phyloP scores from a whole-genome alignment of 2,888 invertebrate species.

The Listrodromus nycthemerus region DNA sequence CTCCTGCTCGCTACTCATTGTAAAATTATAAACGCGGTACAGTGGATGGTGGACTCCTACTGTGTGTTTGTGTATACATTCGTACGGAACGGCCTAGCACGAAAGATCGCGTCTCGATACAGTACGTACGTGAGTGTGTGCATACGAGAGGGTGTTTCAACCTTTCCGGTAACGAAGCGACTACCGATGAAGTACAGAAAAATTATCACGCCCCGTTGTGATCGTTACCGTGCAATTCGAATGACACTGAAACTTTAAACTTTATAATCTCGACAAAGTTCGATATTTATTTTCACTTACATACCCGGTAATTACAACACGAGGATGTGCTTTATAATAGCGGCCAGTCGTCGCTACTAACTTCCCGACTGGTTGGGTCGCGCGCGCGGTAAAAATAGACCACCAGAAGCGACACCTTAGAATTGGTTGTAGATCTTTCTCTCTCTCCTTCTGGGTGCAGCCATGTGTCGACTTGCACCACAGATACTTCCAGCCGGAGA shows the following conservation, averaged over 20 bases:
- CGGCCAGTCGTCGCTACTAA: constrained; percentile 77
- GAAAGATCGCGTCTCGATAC: constrained; percentile 9
- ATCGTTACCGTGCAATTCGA: background rate
- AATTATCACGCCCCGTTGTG: background rate
- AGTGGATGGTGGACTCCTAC: background rate
- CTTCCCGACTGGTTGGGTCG: constrained; percentile 77
- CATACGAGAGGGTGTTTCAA: constrained; percentile 34
- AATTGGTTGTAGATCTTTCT: constrained; percentile 65
- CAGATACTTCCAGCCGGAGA: constrained; percentile 36
- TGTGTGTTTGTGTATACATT: background rate
- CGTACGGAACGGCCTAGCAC: background rate
- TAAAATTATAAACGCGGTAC: constrained; percentile 3
- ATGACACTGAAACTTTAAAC: constrained; percentile 6
- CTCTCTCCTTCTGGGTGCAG: constrained; percentile 23
- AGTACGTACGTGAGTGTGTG: constrained; percentile 57
- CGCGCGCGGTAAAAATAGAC: constrained; percentile 78
- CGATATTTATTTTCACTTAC: constrained; percentile 68
- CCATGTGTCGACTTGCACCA: constrained; percentile 34
- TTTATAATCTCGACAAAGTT: constrained; percentile 42
- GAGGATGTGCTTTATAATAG: constrained; percentile 79
- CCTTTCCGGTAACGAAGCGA: constrained; percentile 29
- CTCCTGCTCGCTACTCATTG: background rate
- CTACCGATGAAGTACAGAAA: background rate
- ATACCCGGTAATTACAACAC: constrained; percentile 77
- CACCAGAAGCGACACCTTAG: constrained; percentile 81